These are phyloP conservation scores for Blastobasis adustella DNA, from an alignment of 2,888 invertebrate species.

Conservation along the genomic window DNA sequence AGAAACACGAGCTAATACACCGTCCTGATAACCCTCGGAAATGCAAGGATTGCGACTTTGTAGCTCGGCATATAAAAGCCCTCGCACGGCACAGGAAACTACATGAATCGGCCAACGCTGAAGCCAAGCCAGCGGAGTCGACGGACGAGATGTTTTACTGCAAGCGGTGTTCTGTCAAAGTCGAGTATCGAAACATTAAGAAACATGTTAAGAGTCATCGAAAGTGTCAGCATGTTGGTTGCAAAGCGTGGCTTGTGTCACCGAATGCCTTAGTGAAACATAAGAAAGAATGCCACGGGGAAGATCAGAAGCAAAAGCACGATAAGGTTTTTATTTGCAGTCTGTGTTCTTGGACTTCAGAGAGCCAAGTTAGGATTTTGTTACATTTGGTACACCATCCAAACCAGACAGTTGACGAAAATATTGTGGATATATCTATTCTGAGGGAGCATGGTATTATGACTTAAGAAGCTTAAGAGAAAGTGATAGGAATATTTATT, in stretches of 20 bases:
- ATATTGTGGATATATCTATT: constrained; percentile 31
- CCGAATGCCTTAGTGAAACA: constrained; percentile 6
- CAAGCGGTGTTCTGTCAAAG: constrained; percentile 10
- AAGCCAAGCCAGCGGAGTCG: not conserved
- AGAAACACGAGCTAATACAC: constrained; percentile 50
- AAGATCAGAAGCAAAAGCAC: constrained; percentile 3
- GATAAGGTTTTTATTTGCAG: constrained; percentile 30
- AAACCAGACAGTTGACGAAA: constrained; percentile 33
- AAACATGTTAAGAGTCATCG: constrained; percentile 8
- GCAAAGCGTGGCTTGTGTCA: constrained; percentile 18
- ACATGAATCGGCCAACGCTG: not conserved
- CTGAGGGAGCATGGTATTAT: constrained; percentile 24
- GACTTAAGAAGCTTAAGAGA: not conserved
- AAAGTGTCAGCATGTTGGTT: constrained; percentile 18
- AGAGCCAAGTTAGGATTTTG: constrained; percentile 30
- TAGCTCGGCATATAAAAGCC: constrained; percentile 31
- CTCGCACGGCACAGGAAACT: constrained; percentile 27
- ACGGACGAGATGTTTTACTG: not conserved
- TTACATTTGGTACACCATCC: constrained; percentile 62
- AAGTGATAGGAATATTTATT: too few relatives aligned
- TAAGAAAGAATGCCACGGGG: constrained; percentile 1
- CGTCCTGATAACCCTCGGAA: constrained; percentile 42
- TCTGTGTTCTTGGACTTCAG: constrained; percentile 38
- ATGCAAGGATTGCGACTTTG: constrained; percentile 37
- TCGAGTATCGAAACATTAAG: not conserved